Evolutionary conservation across 2,113 vertebrate species (phyloP).

Genomic region (Serinus canaria): DNA sequence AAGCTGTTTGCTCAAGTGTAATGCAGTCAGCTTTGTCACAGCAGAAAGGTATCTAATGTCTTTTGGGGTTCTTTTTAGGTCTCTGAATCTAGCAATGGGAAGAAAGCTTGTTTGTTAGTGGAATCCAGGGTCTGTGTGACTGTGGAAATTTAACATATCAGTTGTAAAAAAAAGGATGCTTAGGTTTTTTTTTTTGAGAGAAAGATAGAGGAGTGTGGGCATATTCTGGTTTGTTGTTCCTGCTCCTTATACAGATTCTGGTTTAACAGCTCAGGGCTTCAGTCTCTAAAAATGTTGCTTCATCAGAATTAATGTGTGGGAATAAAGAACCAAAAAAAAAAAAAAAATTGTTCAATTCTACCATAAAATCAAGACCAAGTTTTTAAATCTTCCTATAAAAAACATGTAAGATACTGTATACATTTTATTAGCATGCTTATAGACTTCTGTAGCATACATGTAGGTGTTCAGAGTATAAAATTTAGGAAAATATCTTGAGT

Average conservation of each 20-base stretch:
- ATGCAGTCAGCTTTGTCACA: neutral
- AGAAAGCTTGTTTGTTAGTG: neutral
- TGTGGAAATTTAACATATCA: neutral
- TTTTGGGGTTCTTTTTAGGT: neutral
- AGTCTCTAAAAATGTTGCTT: neutral
- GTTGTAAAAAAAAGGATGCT: neutral
- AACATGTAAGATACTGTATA: neutral
- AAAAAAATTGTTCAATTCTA: neutral
- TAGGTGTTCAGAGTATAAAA: neutral
- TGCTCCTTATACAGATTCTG: neutral
- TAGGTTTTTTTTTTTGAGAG: too few species aligned
- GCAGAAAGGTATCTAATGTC: neutral
- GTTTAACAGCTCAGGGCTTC: neutral
- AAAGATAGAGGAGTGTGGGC: neutral
- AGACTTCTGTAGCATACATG: neutral
- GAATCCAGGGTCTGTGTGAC: neutral
- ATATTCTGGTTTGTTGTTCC: neutral
- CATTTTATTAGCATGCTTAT: fast-evolving
- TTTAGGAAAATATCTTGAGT: neutral
- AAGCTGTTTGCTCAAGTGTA: neutral
- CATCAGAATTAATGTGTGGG: neutral
- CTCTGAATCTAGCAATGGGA: neutral
- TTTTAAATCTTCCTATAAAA: neutral
- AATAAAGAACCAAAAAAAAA: neutral
- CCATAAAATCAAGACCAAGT: neutral